These are phyloP conservation scores for Craseonycteris thonglongyai DNA, from an alignment of 2,113 vertebrate species.

Conservation along the genomic window DNA sequence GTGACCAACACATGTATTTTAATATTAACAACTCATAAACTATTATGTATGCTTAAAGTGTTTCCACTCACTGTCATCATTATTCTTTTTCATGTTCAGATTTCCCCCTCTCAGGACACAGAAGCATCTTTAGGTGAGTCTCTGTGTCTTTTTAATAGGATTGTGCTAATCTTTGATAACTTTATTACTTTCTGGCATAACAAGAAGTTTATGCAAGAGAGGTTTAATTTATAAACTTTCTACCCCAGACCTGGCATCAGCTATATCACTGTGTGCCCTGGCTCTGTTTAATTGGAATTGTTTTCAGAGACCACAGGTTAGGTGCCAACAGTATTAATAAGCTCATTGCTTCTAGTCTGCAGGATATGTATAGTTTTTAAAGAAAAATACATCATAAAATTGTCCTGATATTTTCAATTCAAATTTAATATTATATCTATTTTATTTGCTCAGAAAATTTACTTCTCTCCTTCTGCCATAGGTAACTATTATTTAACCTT, in stretches of 20 bases:
- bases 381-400: not conserved
- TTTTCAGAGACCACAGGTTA: not conserved
- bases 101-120: not conserved
- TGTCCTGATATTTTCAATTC: not conserved
- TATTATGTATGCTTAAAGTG: not conserved
- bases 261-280: not conserved
- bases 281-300: not conserved
- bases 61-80: not conserved
- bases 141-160: not conserved
- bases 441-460: conserved; percentile 2
- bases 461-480: not conserved
- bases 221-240: not conserved
- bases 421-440: not conserved
- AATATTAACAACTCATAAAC: not conserved
- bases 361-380: not conserved
- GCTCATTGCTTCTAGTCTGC: not conserved
- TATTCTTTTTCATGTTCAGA: not conserved
- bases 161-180: not conserved
- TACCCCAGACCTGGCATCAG: not conserved
- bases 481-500: not conserved
- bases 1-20: not conserved
- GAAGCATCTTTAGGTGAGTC: not conserved
- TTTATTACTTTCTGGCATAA: not conserved
- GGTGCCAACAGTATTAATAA: not conserved
- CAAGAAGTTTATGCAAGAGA: not conserved